Conservation (phyloP, 2,888 invertebrate species). For the Acleris holmiana region DNA sequence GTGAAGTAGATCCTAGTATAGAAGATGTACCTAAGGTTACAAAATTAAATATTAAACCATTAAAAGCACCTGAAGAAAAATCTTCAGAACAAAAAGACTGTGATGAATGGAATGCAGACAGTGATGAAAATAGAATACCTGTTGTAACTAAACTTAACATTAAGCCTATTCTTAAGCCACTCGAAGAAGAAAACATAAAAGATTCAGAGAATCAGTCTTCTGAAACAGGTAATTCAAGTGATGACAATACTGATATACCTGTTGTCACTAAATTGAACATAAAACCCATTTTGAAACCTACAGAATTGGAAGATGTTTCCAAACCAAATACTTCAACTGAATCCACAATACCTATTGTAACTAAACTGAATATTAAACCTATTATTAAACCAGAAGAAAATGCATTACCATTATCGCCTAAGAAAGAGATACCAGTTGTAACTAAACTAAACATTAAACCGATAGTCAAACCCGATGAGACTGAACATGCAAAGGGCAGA, state of each 20-base stretch:
- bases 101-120: slow-evolving; percentile 70
- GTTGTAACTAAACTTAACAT: slow-evolving; percentile 81
- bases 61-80: slow-evolving; percentile 75
- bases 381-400: slow-evolving; percentile 69
- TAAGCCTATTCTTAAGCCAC: slow-evolving; percentile 83
- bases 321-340: slow-evolving; percentile 56
- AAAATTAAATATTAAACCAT: slow-evolving; percentile 82
- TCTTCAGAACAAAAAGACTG: slow-evolving; percentile 76
- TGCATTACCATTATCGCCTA: slow-evolving; percentile 65
- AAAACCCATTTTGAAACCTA: slow-evolving; percentile 80
- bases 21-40: slow-evolving; percentile 80
- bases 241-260: slow-evolving; percentile 78
- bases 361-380: slow-evolving; percentile 76
- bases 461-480: slow-evolving; percentile 72
- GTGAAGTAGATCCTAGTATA: slow-evolving; percentile 73
- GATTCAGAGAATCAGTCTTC: slow-evolving; percentile 77
- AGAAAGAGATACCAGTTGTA: slow-evolving; percentile 69
- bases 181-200: slow-evolving; percentile 65
- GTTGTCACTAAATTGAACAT: slow-evolving; percentile 83
- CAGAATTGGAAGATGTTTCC: slow-evolving; percentile 53
- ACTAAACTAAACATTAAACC: slow-evolving; percentile 81
- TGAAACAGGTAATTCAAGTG: slow-evolving; percentile 77
- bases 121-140: slow-evolving; percentile 75
- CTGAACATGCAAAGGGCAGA: slow-evolving; percentile 49
- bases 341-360: slow-evolving; percentile 67